Conservation (phyloP, 1,140 invertebrate species). For the Lepidotrigona ventralis region DNA sequence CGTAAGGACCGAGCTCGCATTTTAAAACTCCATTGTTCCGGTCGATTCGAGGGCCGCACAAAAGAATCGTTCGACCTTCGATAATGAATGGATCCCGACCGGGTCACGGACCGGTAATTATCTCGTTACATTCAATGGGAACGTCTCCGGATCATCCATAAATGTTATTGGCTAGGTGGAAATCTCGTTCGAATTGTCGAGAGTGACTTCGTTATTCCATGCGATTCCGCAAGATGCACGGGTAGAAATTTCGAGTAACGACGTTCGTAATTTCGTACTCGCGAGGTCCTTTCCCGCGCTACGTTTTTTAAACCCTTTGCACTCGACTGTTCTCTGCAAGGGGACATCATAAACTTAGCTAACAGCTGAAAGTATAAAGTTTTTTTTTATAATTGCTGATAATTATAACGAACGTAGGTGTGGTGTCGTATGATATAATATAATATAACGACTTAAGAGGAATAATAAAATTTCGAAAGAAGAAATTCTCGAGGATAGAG, state of each 20-base stretch:
- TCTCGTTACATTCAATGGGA: constrained; percentile 30
- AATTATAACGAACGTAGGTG: no score
- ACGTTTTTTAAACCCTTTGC: no score
- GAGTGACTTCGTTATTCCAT: not conserved
- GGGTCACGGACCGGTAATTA: constrained; percentile 28
- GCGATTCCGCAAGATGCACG: not conserved
- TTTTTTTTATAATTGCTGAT: no score
- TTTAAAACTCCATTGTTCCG: constrained; percentile 41
- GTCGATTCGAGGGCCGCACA: constrained; percentile 9
- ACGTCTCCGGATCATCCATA: not conserved
- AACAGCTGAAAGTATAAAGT: no score
- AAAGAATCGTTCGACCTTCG: constrained; percentile 31
- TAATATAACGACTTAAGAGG: no score
- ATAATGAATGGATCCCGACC: constrained; percentile 33
- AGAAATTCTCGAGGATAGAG: no score
- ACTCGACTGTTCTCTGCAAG: no score
- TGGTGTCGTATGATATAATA: no score
- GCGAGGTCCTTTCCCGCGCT: no score
- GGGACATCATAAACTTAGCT: no score
- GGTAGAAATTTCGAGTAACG: not conserved
- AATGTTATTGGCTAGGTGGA: not conserved
- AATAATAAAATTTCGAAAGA: no score
- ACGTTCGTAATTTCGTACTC: no score
- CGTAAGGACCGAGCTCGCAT: constrained; percentile 16
- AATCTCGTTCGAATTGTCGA: not conserved